Base-by-base conservation (phyloP, 2,797 vertebrate genomes). In the Onychomys leucogaster region DNA sequence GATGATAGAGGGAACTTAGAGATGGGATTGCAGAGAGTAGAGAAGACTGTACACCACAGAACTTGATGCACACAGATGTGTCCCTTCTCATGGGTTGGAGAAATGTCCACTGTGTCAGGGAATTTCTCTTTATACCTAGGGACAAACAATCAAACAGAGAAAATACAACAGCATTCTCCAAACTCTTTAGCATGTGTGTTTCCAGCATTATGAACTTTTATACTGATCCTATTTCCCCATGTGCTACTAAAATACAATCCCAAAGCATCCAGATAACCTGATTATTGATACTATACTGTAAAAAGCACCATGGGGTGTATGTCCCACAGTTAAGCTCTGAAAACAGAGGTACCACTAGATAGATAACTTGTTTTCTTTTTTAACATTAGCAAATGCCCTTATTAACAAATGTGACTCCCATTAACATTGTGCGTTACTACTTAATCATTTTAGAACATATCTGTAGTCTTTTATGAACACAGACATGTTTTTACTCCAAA, bases 401-500 rank as follows among this genome's bases (percentile, higher is more conserved):
- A 59, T 21, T 43, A 34, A 77, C 71, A 43, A 57, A 82, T 61
- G n/a, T 10, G 0, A 19, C 34, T 52, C 19, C 2, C 2, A 6
- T 63, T 49, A 80, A 32, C 49, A 69, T 67, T 73, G n/a, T n/a
- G 0, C 13, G 49, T 69, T 55, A 8, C 89, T 90, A 29, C 49
- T 69, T 91, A 76, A n/a, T 69, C 29, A 57, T 5, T 6, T 85
- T 49, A 76, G 17, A 27, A 46, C 1, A 8, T 55, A 82, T 37
- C 55, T 83, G n/a, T 43, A 61, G 75, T 77, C 61, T 73, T 85
- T 96, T 83, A 65, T 89, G 32, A 93, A 75, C 77, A 84, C 57
- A 19, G 91, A 29, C 67, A 61, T 96, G 65, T 55, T 65, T 83
- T 5, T 49, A 55, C 49, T 27, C 55, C 91, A 78, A 91, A 95